Percentiles rank a stretch among this genome's conserved stretches.
phyloP scores from a whole-genome alignment of 53 echinoderm and acorn worm species.

The Paelopatides confundens region DNA sequence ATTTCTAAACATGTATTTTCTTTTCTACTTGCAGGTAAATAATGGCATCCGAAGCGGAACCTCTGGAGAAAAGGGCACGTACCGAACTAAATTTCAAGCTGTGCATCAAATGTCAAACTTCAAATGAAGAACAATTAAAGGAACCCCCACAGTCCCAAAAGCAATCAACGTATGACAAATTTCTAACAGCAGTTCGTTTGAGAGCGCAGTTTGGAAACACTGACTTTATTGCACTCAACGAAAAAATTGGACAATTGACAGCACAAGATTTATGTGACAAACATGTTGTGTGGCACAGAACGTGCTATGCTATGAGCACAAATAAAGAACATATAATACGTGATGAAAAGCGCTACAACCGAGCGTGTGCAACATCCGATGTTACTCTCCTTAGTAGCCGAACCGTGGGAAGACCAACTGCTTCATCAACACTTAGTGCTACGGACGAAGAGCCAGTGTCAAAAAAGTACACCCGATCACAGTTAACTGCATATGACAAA shows the following conservation, averaged over 20 bases:
- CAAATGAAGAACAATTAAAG: too few relatives aligned
- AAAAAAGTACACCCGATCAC: constrained; percentile 12
- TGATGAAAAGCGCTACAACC: constrained; percentile 12
- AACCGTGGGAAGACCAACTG: constrained; percentile 9
- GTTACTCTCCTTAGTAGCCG: constrained; percentile 10
- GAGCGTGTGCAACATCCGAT: constrained; percentile 10
- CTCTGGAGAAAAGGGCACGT: too few relatives aligned
- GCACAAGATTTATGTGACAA: background rate
- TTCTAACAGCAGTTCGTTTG: too few relatives aligned
- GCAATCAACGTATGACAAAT: too few relatives aligned
- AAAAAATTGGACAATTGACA: background rate
- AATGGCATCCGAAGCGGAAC: too few relatives aligned
- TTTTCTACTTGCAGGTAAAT: too few relatives aligned
- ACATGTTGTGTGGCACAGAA: constrained; percentile 19
- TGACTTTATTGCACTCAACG: constrained; percentile 1
- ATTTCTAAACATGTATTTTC: too few relatives aligned
- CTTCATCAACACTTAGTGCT: constrained; percentile 5
- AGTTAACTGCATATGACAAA: background rate
- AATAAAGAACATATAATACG: constrained; percentile 14
- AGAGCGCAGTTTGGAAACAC: background rate
- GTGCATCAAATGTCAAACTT: too few relatives aligned
- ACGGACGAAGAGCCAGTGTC: constrained; percentile 8
- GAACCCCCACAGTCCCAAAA: too few relatives aligned
- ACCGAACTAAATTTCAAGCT: too few relatives aligned
- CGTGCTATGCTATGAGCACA: constrained; percentile 22